Base-by-base conservation (phyloP, 64 coral and sea anemone species). In the Dendrophyllia cribrosa region DNA sequence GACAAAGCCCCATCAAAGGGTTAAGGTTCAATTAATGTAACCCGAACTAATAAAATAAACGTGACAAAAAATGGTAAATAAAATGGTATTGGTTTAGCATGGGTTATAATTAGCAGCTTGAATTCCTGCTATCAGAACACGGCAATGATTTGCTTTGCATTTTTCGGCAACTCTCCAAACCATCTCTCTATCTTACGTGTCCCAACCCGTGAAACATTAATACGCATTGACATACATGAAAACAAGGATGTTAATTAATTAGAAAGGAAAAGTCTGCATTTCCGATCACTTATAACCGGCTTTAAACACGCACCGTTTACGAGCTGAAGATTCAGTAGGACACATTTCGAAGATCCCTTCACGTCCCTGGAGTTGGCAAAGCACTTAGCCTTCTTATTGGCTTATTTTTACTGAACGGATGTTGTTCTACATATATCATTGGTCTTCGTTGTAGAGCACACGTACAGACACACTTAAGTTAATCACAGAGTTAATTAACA, bases 221-320 rank as follows among this genome's bases (percentile, higher is more conserved):
- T 51, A 43, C 47, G 80, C 34, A 65, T 66, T 84, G 80, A 84
- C 80, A 68, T 20, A 24, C 62, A 64, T 72, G 59, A 9, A 84
- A 67, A 84, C 46, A 66, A 84, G 44, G 19, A 21, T n/a, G 16
- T 10, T 16, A 4, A 9, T 44, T 59, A 56, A 82, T 82, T 65
- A 82, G 64, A 12, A 10, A 51, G 61, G 51, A 66, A 67, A 45
- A 17, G 21, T 17, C 43, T 12, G 20, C 60, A n/a, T 84, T 84
- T 84, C 80, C 80, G 80, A 59, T 64, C 62, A 17, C 15, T 34
- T 3, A 26, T 2, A 59, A 75, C 19, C 19, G 80, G 61, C 44
- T 21, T 67, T 14, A 68, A 84, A 46, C 80, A 84, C 80, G 80
- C 43, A 84, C 46, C 26, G 2, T 13, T 15, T 6, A 20, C 12